Conservation (phyloP, 1,140 invertebrate genomes). For the Amyelois transitella region DNA sequence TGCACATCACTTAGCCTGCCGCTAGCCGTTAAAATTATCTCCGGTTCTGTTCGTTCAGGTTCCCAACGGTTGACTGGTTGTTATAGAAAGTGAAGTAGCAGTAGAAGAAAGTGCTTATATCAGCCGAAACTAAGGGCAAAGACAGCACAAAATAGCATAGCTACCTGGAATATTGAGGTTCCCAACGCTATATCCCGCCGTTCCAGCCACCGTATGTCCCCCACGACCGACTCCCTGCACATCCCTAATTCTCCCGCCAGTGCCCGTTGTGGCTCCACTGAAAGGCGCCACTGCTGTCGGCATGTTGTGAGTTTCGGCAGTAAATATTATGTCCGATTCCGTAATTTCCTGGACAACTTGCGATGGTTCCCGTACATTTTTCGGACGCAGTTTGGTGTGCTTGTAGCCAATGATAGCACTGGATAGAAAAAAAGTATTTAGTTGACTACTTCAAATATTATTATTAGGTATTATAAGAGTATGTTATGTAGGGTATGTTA, state of each 20-base stretch:
- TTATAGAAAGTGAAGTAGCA: too few relatives aligned
- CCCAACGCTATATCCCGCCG: constrained; percentile 96
- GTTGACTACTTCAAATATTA: too few relatives aligned
- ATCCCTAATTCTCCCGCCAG: constrained; percentile 95
- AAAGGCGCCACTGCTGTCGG: constrained; percentile 95
- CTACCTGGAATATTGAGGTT: constrained; percentile 91
- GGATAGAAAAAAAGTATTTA: constrained; percentile 8
- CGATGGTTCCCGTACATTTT: constrained; percentile 77
- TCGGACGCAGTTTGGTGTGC: constrained; percentile 80
- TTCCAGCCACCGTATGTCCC: constrained; percentile 94
- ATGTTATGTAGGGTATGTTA: too few relatives aligned
- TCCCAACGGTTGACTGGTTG: too few relatives aligned
- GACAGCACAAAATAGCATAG: constrained; percentile 19
- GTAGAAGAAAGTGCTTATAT: too few relatives aligned
- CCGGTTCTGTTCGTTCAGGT: too few relatives aligned
- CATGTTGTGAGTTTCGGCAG: constrained; percentile 99
- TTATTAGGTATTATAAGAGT: too few relatives aligned
- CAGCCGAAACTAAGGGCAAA: too few relatives aligned
- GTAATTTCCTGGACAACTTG: constrained; percentile 75
- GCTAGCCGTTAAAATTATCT: too few relatives aligned
- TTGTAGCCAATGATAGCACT: constrained; percentile 93
- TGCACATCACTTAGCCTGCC: too few relatives aligned
- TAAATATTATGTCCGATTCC: constrained; percentile 96
- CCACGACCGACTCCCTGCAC: constrained; percentile 95
- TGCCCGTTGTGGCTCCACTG: constrained; percentile 97